phyloP scores from a whole-genome alignment of 2,113 vertebrate species.

The Gila orcuttii region DNA sequence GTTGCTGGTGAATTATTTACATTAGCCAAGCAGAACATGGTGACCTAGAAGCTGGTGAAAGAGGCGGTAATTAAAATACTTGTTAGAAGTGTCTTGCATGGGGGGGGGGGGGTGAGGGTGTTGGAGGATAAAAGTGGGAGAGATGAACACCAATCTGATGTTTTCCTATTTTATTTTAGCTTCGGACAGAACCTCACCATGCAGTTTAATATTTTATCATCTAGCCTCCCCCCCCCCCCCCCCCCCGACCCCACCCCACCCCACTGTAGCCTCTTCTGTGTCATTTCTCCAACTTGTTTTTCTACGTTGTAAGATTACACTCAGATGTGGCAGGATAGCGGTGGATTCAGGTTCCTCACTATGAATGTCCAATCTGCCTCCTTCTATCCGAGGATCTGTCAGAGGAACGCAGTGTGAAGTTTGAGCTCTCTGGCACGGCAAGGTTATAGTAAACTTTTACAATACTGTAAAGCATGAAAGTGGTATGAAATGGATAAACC shows the following conservation, averaged over 20 bases:
- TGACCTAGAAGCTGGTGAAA: slow-evolving; percentile 41
- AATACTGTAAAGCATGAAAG: background rate
- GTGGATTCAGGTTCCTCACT: background rate
- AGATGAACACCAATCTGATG: slow-evolving; percentile 5
- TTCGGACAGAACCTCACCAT: background rate
- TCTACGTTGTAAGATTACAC: background rate
- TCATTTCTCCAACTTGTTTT: slow-evolving; percentile 19
- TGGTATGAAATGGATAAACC: slow-evolving; percentile 9
- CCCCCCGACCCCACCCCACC: background rate
- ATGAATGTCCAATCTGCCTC: background rate
- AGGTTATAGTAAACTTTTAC: slow-evolving; percentile 46
- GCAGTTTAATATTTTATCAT: slow-evolving; percentile 50
- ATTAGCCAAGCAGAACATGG: slow-evolving; percentile 25
- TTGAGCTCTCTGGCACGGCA: background rate
- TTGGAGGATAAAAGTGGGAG: background rate
- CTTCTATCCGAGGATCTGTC: background rate
- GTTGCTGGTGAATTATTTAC: slow-evolving; percentile 45
- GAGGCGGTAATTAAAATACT: slow-evolving; percentile 39
- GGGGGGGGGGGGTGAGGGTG: background rate
- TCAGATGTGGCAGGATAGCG: slow-evolving; percentile 19
- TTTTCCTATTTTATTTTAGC: background rate
- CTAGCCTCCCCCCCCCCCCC: no score
- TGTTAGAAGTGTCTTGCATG: slow-evolving; percentile 2
- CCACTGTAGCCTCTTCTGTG: slow-evolving; percentile 1
- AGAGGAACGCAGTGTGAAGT: background rate